Percentiles rank a stretch among this genome's conserved stretches.
Evolutionary conservation across 2,888 invertebrate genomes (phyloP).

Genomic region (Neoaliturus tenellus): DNA sequence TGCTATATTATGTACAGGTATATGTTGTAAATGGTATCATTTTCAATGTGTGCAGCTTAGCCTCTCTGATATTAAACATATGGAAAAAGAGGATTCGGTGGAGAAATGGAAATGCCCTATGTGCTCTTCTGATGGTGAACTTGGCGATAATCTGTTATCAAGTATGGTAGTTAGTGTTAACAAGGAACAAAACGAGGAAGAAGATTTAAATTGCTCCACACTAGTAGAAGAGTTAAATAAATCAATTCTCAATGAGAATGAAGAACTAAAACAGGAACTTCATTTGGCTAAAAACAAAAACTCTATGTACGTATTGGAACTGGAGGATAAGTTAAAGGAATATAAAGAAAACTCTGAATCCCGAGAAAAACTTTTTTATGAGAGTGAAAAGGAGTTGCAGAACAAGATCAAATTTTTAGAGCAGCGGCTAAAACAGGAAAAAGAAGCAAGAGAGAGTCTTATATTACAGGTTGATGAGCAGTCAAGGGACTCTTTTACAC

Average conservation of each 20-base stretch:
- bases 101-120: neutral
- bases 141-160: neutral
- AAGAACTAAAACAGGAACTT: slow-evolving; percentile 9
- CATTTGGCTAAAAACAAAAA: neutral
- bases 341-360: neutral
- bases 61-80: neutral
- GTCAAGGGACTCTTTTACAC: no score
- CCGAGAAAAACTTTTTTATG: neutral
- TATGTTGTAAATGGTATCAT: slow-evolving; percentile 9
- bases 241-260: slow-evolving; percentile 17
- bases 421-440: neutral
- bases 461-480: no score
- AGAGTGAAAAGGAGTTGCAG: neutral
- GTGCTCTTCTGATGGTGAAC: neutral
- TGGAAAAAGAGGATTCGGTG: neutral
- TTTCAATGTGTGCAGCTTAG: neutral
- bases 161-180: neutral
- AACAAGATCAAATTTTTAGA: neutral
- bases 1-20: neutral
- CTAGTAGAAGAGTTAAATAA: slow-evolving; percentile 19
- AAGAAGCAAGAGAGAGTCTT: no score
- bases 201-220: slow-evolving; percentile 19
- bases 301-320: neutral
- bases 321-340: slow-evolving; percentile 14
- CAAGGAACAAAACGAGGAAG: neutral